Conservation (phyloP, 2,888 invertebrate species). For the Fragum fragum region DNA sequence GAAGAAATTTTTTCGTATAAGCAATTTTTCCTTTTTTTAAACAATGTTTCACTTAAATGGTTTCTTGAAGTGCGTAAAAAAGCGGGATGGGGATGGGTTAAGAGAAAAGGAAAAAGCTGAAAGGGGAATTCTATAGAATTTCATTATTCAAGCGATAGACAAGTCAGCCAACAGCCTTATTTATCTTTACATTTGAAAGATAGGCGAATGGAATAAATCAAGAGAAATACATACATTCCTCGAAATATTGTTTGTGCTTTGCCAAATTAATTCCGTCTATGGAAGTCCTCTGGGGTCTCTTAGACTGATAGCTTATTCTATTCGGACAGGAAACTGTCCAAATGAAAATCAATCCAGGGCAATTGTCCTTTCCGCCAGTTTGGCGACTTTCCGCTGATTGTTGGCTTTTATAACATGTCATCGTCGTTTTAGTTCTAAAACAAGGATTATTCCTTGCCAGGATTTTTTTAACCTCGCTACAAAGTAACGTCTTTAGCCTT, state of each 20-base stretch:
- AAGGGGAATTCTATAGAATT: neutral
- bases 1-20: no score
- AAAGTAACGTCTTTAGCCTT: no score
- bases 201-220: slow-evolving; percentile 22
- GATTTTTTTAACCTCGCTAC: no score
- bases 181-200: neutral
- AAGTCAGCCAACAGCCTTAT: neutral
- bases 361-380: slow-evolving; percentile 5
- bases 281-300: neutral
- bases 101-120: no score
- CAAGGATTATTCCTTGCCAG: no score
- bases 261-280: slow-evolving; percentile 25
- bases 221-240: slow-evolving; percentile 8
- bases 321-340: slow-evolving; percentile 27
- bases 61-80: no score
- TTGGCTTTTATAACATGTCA: neutral
- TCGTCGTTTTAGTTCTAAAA: no score
- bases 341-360: slow-evolving; percentile 10
- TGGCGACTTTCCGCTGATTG: neutral
- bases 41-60: no score
- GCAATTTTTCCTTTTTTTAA: no score
- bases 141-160: neutral
- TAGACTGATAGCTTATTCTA: slow-evolving; percentile 22
- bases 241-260: slow-evolving; percentile 25
- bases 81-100: no score